phyloP scores from a whole-genome alignment of 2,888 invertebrate genomes.

The Lamellibrachia columna region DNA sequence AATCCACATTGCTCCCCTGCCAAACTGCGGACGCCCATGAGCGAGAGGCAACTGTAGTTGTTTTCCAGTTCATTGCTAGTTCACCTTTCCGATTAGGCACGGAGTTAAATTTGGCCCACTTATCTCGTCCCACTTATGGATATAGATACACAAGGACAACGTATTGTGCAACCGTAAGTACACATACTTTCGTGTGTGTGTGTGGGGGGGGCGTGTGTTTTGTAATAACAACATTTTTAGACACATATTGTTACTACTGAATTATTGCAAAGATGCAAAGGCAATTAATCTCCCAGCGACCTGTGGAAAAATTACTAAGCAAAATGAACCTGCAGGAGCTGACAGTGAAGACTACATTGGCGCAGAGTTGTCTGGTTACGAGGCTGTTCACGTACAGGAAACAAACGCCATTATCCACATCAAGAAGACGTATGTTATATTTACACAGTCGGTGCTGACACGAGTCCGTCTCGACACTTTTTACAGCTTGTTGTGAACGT shows the following conservation, averaged over 20 bases:
- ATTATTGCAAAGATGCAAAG: no score
- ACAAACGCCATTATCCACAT: neutral
- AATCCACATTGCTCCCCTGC: no score
- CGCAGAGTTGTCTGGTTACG: neutral
- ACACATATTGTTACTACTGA: no score
- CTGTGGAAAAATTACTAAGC: neutral
- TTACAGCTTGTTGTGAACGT: neutral
- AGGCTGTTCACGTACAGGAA: neutral
- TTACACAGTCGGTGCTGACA: neutral
- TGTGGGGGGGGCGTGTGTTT: neutral
- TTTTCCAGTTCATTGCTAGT: neutral
- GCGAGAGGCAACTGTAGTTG: neutral
- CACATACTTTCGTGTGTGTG: neutral
- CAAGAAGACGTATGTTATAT: constrained; percentile 12
- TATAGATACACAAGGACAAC: neutral
- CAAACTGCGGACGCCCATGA: no score
- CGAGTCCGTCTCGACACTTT: neutral
- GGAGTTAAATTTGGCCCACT: neutral
- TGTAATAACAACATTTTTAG: no score
- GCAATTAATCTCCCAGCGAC: neutral
- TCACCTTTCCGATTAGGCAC: neutral
- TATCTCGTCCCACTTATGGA: neutral
- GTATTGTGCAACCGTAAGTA: neutral
- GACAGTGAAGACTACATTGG: neutral
- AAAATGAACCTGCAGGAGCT: neutral